Percentiles rank a stretch among this genome's conserved stretches.
Conservation (phyloP, 92 coral and sea anemone species). For the Meandrina meandrites region DNA sequence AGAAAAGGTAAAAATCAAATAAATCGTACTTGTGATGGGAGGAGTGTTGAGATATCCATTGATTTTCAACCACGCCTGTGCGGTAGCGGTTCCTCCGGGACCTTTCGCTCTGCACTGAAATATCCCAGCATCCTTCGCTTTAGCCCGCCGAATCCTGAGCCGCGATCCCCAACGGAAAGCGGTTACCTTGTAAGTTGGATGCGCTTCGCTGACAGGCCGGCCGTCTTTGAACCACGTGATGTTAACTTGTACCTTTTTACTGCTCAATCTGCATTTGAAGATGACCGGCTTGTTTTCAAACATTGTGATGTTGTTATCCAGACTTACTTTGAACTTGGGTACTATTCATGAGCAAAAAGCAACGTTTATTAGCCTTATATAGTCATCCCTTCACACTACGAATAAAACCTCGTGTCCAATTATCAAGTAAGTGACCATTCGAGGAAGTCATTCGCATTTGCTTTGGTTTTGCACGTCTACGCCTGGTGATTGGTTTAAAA, state of each 20-base stretch:
- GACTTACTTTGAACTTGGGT: conserved; percentile 44
- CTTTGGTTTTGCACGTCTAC: no score
- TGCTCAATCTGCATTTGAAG: conserved; percentile 79
- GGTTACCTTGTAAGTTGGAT: conserved; percentile 56
- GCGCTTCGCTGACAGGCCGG: conserved; percentile 49
- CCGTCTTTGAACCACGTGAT: conserved; percentile 95
- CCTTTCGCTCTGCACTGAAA: conserved; percentile 69
- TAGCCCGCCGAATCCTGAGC: conserved; percentile 77
- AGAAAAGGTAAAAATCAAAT: background rate
- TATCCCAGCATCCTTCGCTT: conserved; percentile 75
- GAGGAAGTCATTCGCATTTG: no score
- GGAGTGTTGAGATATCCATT: background rate
- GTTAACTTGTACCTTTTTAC: conserved; percentile 63
- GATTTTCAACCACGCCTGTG: conserved; percentile 40
- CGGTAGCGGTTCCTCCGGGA: conserved; percentile 37
- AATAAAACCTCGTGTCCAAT: background rate
- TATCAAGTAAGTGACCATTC: no score
- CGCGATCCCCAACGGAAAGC: conserved; percentile 81
- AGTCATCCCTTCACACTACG: background rate
- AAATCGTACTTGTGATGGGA: background rate
- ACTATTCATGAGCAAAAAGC: background rate
- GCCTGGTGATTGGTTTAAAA: no score
- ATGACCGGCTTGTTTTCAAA: conserved; percentile 75
- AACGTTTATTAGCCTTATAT: background rate
- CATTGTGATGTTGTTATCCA: conserved; percentile 78